A percentile compares a stretch with the other conserved stretches of the same genome.
These are phyloP conservation scores for Nasua narica DNA, from an alignment of 2,797 vertebrate species.

Conservation along the genomic window DNA sequence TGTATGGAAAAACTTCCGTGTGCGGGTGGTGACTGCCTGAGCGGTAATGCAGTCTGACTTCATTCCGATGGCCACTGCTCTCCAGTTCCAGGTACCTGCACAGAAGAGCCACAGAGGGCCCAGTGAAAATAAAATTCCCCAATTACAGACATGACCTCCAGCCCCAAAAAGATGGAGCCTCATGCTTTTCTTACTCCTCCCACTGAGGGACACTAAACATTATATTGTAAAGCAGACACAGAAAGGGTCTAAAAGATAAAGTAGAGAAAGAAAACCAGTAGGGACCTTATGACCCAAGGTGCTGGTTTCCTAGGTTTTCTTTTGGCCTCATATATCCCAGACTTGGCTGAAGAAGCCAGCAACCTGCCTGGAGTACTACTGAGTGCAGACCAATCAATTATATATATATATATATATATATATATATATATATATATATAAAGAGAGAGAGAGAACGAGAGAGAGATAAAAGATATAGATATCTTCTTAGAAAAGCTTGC, in stretches of 20 bases:
- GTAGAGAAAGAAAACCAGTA: background rate
- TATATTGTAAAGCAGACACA: background rate
- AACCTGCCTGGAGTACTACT: background rate
- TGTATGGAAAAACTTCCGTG: conserved; percentile 97
- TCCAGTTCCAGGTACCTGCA: conserved; percentile 96
- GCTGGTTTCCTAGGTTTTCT: background rate
- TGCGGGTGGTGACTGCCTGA: conserved; percentile 91
- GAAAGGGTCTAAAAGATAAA: background rate
- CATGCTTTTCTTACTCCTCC: background rate
- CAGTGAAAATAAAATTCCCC: background rate
- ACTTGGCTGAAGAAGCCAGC: background rate
- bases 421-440: too few relatives aligned
- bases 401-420: background rate
- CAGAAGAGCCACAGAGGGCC: conserved; percentile 49
- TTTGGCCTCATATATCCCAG: background rate
- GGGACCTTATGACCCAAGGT: background rate
- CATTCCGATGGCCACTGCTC: conserved; percentile 96
- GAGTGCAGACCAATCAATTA: background rate
- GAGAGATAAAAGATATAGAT: too few relatives aligned
- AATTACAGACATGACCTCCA: background rate
- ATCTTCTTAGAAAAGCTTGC: background rate
- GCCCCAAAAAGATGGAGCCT: background rate
- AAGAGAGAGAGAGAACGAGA: too few relatives aligned
- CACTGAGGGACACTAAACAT: background rate
- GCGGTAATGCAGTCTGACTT: conserved; percentile 95